Conservation (phyloP, 2,113 vertebrate genomes). For the Percopsis transmontana region DNA sequence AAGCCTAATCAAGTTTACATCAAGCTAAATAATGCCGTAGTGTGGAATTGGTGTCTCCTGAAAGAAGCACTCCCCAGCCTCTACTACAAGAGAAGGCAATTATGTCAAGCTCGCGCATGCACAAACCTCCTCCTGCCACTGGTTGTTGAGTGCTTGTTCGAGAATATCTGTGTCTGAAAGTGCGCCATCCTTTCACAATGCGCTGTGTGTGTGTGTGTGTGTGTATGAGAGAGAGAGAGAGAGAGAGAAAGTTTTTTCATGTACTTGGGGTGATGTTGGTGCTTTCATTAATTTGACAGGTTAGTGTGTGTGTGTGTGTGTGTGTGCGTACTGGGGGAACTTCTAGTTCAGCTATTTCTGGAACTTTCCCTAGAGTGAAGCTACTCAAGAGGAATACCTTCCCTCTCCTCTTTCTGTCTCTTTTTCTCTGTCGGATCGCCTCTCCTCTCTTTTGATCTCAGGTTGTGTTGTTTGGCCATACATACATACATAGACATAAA, state of each 20-base stretch:
- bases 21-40: conserved; percentile 79
- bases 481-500: conserved; percentile 20
- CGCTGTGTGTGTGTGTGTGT: neutral
- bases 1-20: conserved; percentile 81
- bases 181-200: neutral
- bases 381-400: conserved; percentile 67
- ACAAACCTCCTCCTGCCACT: conserved; percentile 20
- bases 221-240: neutral
- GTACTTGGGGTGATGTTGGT: conserved; percentile 19
- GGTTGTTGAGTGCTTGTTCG: conserved; percentile 7
- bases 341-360: conserved; percentile 79
- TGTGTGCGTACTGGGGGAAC: conserved; percentile 50
- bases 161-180: conserved; percentile 7
- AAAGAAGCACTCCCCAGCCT: conserved; percentile 73
- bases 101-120: conserved; percentile 44
- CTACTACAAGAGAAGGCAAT: conserved; percentile 77
- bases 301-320: conserved; percentile 21
- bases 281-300: conserved; percentile 18
- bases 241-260: neutral
- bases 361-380: conserved; percentile 64
- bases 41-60: conserved; percentile 77
- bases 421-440: conserved; percentile 2
- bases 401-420: conserved; percentile 42
- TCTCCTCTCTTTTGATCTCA: conserved; percentile 70
- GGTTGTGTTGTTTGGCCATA: conserved; percentile 70